Base-by-base conservation (phyloP, 2,888 invertebrate species). In the Acanthosepion pharaonis region DNA sequence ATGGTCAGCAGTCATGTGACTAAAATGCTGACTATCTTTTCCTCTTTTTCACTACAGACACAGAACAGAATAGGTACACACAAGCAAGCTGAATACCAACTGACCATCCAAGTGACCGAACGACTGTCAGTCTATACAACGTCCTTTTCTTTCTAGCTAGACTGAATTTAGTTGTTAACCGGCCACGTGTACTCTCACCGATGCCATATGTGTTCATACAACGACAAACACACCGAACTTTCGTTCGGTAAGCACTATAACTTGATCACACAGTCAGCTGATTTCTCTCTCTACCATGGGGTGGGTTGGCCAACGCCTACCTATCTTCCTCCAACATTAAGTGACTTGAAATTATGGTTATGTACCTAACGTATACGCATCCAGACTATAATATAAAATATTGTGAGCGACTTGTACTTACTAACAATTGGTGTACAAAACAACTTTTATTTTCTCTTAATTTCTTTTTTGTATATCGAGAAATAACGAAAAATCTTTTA, bases 191-290 rank as follows among this genome's bases (percentile, higher is more conserved):
- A 78, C 78, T 78, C n/a, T 15, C 15, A 15, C 92, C 28, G 92
- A 92, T 92, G 51, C 92, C 92, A 92, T 92, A 92, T 92, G 92
- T 92, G 28, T 92, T 92, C 92, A 23, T 92, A 49, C 49, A 25
- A 25, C 49, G 15, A 18, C 92, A 49, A 49, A 42, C 92, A 92
- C 92, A 92, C 92, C 92, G 92, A 92, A 51, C 92, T 49, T 49
- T 49, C 49, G 92, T 92, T 92, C 92, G 51, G 92, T 92, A 92
- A 92, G 92, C 64, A 91, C 49, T 42, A 28, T 92, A 92, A 92
- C 49, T 49, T 92, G 49, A 51, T 92, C n/a, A 48, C 48, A 48
- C 8, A 91, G 91, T 91, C 92, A 92, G 92, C 92, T 92, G 92
- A 92, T 92, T 51, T 92, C 28, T 51, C 48, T 49, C 20, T 51